Conservation (phyloP, 2,888 invertebrate species). For the Phyllotreta striolata region DNA sequence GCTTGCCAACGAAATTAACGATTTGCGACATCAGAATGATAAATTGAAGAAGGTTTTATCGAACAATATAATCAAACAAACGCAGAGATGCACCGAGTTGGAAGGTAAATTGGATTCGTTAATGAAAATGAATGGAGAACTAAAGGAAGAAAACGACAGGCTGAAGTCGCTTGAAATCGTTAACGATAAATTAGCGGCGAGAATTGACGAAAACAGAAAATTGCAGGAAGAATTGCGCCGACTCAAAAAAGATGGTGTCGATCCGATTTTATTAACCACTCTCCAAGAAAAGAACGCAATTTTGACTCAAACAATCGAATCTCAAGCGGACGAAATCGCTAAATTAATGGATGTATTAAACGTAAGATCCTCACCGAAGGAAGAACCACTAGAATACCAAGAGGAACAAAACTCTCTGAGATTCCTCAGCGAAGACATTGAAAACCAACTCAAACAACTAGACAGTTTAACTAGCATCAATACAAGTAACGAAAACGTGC, state of each 20-base stretch:
- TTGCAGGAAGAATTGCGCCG: conserved; percentile 33
- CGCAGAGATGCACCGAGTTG: conserved; percentile 41
- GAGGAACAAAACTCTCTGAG: conserved; percentile 48
- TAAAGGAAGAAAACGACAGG: conserved; percentile 21
- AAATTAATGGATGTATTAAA: conserved; percentile 48
- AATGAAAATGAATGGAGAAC: conserved; percentile 34
- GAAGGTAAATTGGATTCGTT: conserved; percentile 42
- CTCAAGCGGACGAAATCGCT: conserved; percentile 46
- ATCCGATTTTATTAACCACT: conserved; percentile 36
- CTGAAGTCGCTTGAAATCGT: conserved; percentile 29
- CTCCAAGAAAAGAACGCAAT: conserved; percentile 49
- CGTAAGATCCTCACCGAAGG: conserved; percentile 31
- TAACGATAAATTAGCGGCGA: conserved; percentile 25
- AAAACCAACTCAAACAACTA: conserved; percentile 47
- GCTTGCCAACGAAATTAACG: conserved; percentile 26
- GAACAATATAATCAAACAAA: conserved; percentile 41
- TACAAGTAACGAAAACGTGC: conserved; percentile 39
- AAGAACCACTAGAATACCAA: conserved; percentile 27
- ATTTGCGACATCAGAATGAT: conserved; percentile 32
- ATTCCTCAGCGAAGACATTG: conserved; percentile 49
- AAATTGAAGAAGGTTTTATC: conserved; percentile 46
- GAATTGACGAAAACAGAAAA: conserved; percentile 38
- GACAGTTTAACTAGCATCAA: not conserved
- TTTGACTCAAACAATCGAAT: conserved; percentile 46
- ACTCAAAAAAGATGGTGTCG: conserved; percentile 19